phyloP scores from a whole-genome alignment of 2,888 invertebrate species.

The Chaetogeoica ovagalla region DNA sequence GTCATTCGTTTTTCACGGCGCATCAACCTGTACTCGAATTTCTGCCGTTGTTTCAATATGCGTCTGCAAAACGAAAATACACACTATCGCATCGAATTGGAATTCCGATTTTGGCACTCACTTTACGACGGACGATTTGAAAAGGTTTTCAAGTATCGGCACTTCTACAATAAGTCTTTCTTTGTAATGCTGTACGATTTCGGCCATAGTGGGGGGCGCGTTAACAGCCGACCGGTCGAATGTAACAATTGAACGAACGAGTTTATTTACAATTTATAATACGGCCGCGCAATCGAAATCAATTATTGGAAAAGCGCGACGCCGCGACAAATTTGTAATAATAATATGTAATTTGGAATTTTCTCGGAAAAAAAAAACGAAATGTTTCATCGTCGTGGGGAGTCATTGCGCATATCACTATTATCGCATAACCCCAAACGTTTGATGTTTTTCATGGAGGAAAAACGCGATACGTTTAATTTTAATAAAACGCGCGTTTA shows the following conservation, averaged over 20 bases:
- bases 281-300: no score
- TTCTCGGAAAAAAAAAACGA: no score
- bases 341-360: no score
- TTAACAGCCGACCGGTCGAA: background rate
- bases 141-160: conserved; percentile 13
- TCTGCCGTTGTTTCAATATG: conserved; percentile 26
- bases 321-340: no score
- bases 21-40: conserved; percentile 44
- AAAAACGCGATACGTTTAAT: no score
- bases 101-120: background rate
- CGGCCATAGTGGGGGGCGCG: conserved; percentile 7
- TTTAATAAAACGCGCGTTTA: no score
- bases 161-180: conserved; percentile 22
- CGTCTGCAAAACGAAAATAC: background rate
- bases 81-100: background rate
- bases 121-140: conserved; percentile 15
- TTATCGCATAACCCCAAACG: no score
- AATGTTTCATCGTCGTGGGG: no score
- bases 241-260: background rate
- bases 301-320: no score
- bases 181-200: conserved; percentile 29
- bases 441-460: no score
- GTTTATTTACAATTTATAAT: no score
- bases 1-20: conserved; percentile 28
- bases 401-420: no score